Evolutionary conservation across 2,888 invertebrate species (phyloP), one percentile per base, ranked within the genome.

Genomic region (Seladonia tumulorum): DNA sequence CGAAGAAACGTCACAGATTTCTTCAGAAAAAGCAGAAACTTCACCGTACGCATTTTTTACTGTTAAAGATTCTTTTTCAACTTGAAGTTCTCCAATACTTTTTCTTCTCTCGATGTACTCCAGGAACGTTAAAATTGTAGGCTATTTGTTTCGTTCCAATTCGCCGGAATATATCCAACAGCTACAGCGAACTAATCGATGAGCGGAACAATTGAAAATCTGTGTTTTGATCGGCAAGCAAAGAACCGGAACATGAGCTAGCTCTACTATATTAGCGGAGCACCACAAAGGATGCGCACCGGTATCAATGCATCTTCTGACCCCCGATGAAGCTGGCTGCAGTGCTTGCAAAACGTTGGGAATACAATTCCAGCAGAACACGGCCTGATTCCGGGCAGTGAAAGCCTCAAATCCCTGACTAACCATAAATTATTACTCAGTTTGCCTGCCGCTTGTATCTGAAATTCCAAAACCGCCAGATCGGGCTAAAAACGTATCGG

Each of bases 351-450:
- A 57, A 57, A 57, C 57, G 57, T n/a, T 57, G 12, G n/a, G n/a
- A 57, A 57, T 57, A 57, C 53, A 57, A 57, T 57, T 57, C 12
- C 57, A 57, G 12, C n/a, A 12, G 12, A n/a, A 57, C n/a, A 53
- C 10, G 53, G 22, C 22, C 53, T 10, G 22, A 10, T n/a, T 53
- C 22, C 53, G 10, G 10, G 22, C 10, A 3, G 53, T 22, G 53
- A 53, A 53, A 53, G 53, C 22, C 22, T 53, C 53, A 53, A 53
- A 53, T 53, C 53, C 22, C 53, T 53, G 3, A 53, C 10, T 57
- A 57, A 57, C n/a, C 57, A n/a, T 57, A 57, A 57, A 57, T 57
- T 57, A 57, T 57, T 57, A 57, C n/a, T 57, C n/a, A n/a, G 12
- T 57, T 57, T 57, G 4, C 4, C 4, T 12, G n/a, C 57, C n/a